Percentiles rank a stretch among this genome's conserved stretches.
These are phyloP conservation scores for Ichneumoninae sp. DNA, from an alignment of 2,888 invertebrate species.

Conservation along the genomic window DNA sequence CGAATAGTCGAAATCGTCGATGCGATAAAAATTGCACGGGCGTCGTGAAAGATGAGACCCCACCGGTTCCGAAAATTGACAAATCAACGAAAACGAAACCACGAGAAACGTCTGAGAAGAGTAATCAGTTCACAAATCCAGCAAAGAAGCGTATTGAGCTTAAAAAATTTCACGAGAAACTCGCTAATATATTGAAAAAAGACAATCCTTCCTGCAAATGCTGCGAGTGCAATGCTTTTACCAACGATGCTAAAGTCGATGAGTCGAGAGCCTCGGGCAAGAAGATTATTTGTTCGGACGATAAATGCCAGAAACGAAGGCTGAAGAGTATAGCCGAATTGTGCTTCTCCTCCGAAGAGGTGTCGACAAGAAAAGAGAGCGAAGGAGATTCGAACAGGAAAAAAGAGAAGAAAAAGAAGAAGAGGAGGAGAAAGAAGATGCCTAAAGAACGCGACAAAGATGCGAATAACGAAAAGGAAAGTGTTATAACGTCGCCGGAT, in stretches of 20 bases:
- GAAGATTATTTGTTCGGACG: slow-evolving; percentile 48
- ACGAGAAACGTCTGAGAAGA: slow-evolving; percentile 23
- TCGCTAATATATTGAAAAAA: slow-evolving; percentile 51
- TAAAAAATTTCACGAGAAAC: slow-evolving; percentile 60
- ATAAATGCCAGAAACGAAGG: slow-evolving; percentile 41
- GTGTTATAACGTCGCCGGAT: slow-evolving; percentile 36
- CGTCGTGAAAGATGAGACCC: background rate
- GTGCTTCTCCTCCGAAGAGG: slow-evolving; percentile 36
- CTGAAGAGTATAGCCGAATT: slow-evolving; percentile 51
- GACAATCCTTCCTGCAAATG: slow-evolving; percentile 46
- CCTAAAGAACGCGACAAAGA: slow-evolving; percentile 32
- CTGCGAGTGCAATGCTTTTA: slow-evolving; percentile 43
- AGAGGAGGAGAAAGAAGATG: slow-evolving; percentile 47
- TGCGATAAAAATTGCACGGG: slow-evolving; percentile 43
- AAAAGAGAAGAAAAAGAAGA: slow-evolving; percentile 25
- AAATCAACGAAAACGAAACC: slow-evolving; percentile 37
- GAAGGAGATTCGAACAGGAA: slow-evolving; percentile 16
- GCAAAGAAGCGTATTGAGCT: slow-evolving; percentile 17
- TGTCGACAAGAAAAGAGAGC: slow-evolving; percentile 23
- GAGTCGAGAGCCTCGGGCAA: background rate
- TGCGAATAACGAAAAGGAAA: slow-evolving; percentile 64
- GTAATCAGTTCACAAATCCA: background rate
- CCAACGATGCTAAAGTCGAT: background rate
- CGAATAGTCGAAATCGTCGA: slow-evolving; percentile 18
- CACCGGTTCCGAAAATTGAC: background rate